Evolutionary conservation across 2,888 invertebrate genomes (phyloP).

Genomic region (Tipula helvola): DNA sequence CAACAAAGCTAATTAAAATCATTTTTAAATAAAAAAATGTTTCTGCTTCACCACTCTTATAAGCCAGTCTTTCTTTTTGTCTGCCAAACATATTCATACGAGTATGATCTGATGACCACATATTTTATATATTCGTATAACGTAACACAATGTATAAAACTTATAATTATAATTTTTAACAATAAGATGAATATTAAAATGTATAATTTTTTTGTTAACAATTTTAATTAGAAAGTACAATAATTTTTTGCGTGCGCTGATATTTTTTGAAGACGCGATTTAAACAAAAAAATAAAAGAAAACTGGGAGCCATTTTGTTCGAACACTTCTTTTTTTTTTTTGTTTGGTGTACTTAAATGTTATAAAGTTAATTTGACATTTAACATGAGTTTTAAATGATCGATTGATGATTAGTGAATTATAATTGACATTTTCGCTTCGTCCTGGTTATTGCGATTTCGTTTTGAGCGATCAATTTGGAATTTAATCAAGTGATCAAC

Average conservation of each 20-base stretch:
- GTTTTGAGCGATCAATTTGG: background rate
- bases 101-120: background rate
- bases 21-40: background rate
- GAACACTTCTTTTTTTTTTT: background rate
- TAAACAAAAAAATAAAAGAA: background rate
- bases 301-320: background rate
- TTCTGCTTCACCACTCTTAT: background rate
- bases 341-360: background rate
- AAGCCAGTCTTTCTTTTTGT: background rate
- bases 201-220: background rate
- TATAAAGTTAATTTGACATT: background rate
- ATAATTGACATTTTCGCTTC: background rate
- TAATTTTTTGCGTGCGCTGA: background rate
- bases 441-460: background rate
- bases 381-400: background rate
- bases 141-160: background rate
- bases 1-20: constrained; percentile 8
- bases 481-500: background rate
- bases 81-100: background rate
- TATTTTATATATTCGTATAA: background rate
- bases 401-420: background rate
- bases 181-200: constrained; percentile 4
- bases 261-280: background rate
- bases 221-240: background rate
- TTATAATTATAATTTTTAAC: background rate